These are phyloP conservation scores for Battus philenor DNA, from an alignment of 1,140 invertebrate species.

Conservation along the genomic window DNA sequence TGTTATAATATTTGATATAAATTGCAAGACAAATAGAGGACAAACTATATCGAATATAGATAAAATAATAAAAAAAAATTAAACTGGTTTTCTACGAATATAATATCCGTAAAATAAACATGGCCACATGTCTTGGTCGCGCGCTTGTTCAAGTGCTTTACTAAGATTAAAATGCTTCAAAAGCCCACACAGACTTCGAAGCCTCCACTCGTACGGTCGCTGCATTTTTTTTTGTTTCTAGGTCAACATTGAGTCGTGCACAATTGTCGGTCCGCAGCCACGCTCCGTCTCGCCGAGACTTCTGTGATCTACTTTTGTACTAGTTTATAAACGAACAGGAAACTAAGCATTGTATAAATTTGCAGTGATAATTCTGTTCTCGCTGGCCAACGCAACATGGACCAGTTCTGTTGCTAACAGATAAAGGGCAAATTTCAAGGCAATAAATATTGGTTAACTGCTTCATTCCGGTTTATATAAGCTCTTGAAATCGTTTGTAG, in stretches of 20 bases:
- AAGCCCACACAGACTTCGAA: constrained; percentile 41
- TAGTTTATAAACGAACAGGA: constrained; percentile 14
- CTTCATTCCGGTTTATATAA: too few relatives aligned
- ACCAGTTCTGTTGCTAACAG: too few relatives aligned
- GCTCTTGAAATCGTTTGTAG: too few relatives aligned
- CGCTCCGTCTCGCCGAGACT: constrained; percentile 32
- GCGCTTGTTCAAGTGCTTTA: constrained; percentile 28
- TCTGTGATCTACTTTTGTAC: constrained; percentile 40
- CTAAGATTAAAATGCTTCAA: constrained; percentile 60
- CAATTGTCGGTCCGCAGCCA: constrained; percentile 28
- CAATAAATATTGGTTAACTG: too few relatives aligned
- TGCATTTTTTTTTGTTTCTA: constrained; percentile 52
- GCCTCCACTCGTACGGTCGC: constrained; percentile 23
- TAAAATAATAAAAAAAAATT: too few relatives aligned
- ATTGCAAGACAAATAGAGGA: too few relatives aligned
- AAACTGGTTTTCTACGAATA: too few relatives aligned
- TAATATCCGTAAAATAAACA: too few relatives aligned
- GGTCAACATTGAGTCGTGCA: constrained; percentile 38
- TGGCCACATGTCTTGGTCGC: too few relatives aligned
- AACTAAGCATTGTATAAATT: constrained; percentile 13
- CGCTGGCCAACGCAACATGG: background rate
- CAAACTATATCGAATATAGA: too few relatives aligned
- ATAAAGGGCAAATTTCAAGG: too few relatives aligned
- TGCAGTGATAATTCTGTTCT: constrained; percentile 1
- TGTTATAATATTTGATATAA: too few relatives aligned